Evolutionary conservation across 2,113 vertebrate species (phyloP).

Genomic region (Onychostruthus taczanowskii): DNA sequence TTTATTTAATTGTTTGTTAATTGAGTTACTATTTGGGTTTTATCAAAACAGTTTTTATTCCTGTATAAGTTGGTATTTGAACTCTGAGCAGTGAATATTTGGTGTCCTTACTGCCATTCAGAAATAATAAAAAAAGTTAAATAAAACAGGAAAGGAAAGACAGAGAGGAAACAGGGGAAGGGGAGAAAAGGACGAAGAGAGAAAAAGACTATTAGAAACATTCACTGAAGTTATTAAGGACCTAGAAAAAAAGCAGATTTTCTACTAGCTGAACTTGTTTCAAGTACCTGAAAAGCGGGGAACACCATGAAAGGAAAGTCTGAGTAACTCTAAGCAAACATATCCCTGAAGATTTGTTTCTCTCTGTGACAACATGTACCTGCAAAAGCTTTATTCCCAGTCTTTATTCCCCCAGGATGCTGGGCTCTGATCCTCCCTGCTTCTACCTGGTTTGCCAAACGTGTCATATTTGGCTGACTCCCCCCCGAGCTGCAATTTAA

Average conservation of each 20-base stretch:
- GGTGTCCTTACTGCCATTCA: neutral
- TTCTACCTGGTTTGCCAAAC: neutral
- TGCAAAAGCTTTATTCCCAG: neutral
- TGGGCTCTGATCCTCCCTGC: neutral
- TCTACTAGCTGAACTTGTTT: neutral
- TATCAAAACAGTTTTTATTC: neutral
- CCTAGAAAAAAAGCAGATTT: neutral
- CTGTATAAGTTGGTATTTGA: neutral
- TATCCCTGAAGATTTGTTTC: neutral
- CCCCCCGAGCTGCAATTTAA: neutral
- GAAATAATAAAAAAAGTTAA: neutral
- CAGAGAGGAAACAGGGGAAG: rapidly evolving
- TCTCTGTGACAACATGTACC: neutral
- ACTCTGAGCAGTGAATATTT: neutral
- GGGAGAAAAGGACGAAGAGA: neutral
- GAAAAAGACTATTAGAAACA: neutral
- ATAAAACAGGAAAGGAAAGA: rapidly evolving
- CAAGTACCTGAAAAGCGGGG: neutral
- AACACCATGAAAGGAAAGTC: neutral
- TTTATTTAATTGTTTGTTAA: neutral
- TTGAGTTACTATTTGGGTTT: neutral
- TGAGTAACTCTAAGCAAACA: neutral
- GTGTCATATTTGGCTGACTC: neutral
- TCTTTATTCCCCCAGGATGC: neutral
- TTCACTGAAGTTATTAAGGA: neutral